These are phyloP conservation scores for Tortrix viridana DNA, from an alignment of 2,888 invertebrate species.

Conservation along the genomic window DNA sequence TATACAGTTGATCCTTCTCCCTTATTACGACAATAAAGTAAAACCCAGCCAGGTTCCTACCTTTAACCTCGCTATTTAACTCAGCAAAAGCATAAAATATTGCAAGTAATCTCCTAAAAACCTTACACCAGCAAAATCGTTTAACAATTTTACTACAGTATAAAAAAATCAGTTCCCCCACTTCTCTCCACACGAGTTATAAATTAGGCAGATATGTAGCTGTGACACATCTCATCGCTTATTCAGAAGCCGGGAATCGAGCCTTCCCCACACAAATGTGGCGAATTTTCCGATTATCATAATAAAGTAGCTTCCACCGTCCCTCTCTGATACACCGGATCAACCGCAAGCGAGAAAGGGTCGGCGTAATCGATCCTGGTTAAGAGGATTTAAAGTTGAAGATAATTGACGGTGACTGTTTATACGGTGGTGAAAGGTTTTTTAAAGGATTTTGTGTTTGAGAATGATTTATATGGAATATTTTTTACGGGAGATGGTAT, in stretches of 20 bases:
- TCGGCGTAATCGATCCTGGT: slow-evolving; percentile 26
- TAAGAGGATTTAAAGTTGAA: slow-evolving; percentile 37
- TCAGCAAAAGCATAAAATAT: too few species aligned
- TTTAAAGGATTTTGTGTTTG: slow-evolving; percentile 14
- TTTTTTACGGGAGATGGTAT: not conserved
- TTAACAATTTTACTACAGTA: slow-evolving; percentile 18
- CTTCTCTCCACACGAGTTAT: slow-evolving; percentile 40
- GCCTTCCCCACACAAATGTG: slow-evolving; percentile 60
- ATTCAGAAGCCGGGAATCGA: slow-evolving; percentile 63
- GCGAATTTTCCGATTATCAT: slow-evolving; percentile 76
- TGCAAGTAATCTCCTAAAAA: not conserved
- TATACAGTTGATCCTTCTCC: too few species aligned
- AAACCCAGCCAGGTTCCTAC: too few species aligned
- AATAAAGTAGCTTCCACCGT: slow-evolving; percentile 65
- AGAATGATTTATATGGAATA: not conserved
- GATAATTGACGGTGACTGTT: slow-evolving; percentile 36
- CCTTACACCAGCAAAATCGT: slow-evolving; percentile 6
- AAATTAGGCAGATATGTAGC: slow-evolving; percentile 61
- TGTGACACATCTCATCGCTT: slow-evolving; percentile 64
- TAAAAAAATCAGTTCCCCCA: slow-evolving; percentile 30
- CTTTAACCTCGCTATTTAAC: too few species aligned
- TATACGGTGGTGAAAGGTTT: slow-evolving; percentile 33
- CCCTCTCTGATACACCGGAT: slow-evolving; percentile 43
- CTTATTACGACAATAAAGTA: too few species aligned
- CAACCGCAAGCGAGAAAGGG: slow-evolving; percentile 7